Percentiles rank a stretch among this genome's conserved stretches.
phyloP scores from a whole-genome alignment of 2,888 invertebrate species.

The Dastarcus helophoroides region DNA sequence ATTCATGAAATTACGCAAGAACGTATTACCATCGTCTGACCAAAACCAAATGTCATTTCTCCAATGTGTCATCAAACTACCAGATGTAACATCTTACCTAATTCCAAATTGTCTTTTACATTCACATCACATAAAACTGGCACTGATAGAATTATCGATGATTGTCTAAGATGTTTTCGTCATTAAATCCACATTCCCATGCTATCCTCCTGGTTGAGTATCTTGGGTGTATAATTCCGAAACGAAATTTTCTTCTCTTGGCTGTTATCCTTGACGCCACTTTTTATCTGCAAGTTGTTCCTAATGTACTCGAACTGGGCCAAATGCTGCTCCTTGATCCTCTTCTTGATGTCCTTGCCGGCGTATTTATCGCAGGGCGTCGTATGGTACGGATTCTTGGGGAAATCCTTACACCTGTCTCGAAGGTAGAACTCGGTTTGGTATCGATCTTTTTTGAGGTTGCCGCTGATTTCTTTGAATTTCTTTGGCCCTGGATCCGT shows the following conservation, averaged over 20 bases:
- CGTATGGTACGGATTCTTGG: slow-evolving; percentile 17
- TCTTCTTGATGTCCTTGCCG: slow-evolving; percentile 37
- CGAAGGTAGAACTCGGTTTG: slow-evolving; percentile 20
- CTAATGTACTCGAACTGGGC: slow-evolving; percentile 38
- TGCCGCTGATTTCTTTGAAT: slow-evolving; percentile 18
- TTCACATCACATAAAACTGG: background rate
- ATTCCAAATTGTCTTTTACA: too few species aligned
- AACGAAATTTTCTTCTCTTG: slow-evolving; percentile 46
- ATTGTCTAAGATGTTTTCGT: slow-evolving; percentile 5
- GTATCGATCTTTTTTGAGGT: slow-evolving; percentile 19
- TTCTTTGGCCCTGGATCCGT: slow-evolving; percentile 21
- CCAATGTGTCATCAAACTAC: too few species aligned
- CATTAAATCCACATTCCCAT: slow-evolving; percentile 55
- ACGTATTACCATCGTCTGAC: too few species aligned
- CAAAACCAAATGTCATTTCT: too few species aligned
- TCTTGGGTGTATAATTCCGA: slow-evolving; percentile 62
- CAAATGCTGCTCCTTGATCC: slow-evolving; percentile 16
- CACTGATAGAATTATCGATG: too few species aligned
- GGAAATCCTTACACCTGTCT: slow-evolving; percentile 8
- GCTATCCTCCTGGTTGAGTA: slow-evolving; percentile 48
- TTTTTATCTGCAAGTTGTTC: slow-evolving; percentile 45
- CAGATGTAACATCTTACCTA: too few species aligned
- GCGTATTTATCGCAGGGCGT: slow-evolving; percentile 36
- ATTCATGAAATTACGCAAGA: too few species aligned
- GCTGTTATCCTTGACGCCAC: slow-evolving; percentile 38